Conservation (phyloP, 2,797 vertebrate genomes). For the Phoebastria nigripes region DNA sequence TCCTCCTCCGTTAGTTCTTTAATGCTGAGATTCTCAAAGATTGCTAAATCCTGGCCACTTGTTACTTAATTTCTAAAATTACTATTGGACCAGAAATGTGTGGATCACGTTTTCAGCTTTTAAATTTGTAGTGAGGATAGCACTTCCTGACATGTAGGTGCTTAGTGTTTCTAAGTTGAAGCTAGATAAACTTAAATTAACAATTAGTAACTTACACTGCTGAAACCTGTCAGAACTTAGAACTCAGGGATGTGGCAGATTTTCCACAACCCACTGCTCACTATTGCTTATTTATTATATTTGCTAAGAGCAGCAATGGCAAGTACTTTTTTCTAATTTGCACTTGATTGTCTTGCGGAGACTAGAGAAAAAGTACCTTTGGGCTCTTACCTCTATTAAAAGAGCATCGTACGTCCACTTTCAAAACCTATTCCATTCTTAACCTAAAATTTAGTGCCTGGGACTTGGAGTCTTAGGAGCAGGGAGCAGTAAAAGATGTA, state of each 20-base stretch:
- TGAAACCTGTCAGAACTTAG: neutral
- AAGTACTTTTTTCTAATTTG: neutral
- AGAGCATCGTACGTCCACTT: neutral
- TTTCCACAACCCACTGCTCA: neutral
- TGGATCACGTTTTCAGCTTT: neutral
- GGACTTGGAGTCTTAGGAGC: neutral
- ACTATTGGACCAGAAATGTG: neutral
- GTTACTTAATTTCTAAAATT: neutral
- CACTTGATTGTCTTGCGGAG: neutral
- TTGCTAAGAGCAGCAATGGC: neutral
- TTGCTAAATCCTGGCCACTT: neutral
- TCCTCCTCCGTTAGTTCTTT: neutral
- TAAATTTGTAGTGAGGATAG: neutral
- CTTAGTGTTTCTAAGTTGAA: neutral
- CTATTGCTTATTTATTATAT: neutral
- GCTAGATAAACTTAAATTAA: neutral
- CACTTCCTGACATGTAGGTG: neutral
- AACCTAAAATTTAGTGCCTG: neutral
- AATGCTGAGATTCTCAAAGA: neutral
- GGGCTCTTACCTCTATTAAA: neutral
- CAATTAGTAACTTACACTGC: neutral
- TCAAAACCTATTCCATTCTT: neutral
- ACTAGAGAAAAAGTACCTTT: neutral
- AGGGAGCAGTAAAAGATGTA: neutral
- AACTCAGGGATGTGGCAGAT: neutral